A percentile compares a stretch with the other conserved stretches of the same genome.
phyloP scores from a whole-genome alignment of 2,797 vertebrate genomes.

The Lemur catta region DNA sequence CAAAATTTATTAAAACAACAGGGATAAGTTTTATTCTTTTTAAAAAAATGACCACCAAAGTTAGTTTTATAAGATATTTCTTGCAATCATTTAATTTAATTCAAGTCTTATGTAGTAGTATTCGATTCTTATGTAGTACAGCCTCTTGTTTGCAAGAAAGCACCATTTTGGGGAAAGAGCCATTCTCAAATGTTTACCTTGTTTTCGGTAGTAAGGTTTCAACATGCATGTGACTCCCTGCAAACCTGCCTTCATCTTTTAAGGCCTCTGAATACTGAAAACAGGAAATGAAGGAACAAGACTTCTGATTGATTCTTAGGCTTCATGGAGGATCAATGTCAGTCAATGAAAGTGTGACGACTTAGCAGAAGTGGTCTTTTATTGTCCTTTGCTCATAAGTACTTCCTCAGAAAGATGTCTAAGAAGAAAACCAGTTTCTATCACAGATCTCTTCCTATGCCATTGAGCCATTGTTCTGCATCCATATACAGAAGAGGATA shows the following conservation, averaged over 20 bases:
- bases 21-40: conserved; percentile 55
- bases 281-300: background rate
- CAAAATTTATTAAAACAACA: conserved; percentile 71
- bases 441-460: background rate
- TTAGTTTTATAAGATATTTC: conserved; percentile 69
- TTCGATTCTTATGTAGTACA: conserved; percentile 44
- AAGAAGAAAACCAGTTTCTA: background rate
- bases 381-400: background rate
- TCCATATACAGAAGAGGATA: background rate
- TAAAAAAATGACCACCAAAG: conserved; percentile 65
- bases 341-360: background rate
- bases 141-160: conserved; percentile 23
- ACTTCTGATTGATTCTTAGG: background rate
- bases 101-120: conserved; percentile 43
- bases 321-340: background rate
- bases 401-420: background rate
- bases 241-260: background rate
- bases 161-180: background rate
- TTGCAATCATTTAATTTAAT: conserved; percentile 66
- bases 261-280: background rate
- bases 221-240: background rate
- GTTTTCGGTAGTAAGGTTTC: background rate
- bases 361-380: background rate
- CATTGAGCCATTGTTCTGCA: background rate
- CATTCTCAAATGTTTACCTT: background rate